A percentile compares a stretch with the other conserved stretches of the same genome.
These are phyloP conservation scores for Celastrina argiolus DNA, from an alignment of 2,888 invertebrate genomes.

Conservation along the genomic window DNA sequence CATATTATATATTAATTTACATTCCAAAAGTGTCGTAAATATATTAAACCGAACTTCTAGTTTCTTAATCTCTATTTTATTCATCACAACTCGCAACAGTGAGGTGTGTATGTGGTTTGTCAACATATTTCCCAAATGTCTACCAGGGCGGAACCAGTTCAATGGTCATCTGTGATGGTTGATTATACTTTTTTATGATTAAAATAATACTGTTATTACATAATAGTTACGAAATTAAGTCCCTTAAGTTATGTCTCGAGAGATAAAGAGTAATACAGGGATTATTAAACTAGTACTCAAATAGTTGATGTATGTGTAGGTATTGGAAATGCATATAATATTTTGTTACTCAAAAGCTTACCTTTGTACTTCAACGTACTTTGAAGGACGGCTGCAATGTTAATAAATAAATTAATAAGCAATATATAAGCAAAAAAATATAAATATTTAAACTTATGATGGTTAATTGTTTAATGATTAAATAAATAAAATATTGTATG, in stretches of 20 bases:
- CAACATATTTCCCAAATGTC: neutral
- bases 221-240: neutral
- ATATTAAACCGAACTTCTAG: neutral
- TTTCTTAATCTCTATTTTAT: constrained; percentile 26
- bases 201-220: neutral
- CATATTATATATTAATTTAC: constrained; percentile 30
- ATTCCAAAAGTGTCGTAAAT: constrained; percentile 35
- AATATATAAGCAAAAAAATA: constrained; percentile 11
- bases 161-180: neutral
- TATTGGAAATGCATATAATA: neutral
- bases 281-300: too few species aligned
- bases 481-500: neutral
- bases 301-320: too few species aligned
- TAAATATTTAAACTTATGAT: too few species aligned
- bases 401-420: neutral
- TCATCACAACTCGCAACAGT: constrained; percentile 29
- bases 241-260: too few species aligned
- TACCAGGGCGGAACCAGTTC: neutral
- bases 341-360: constrained; percentile 13
- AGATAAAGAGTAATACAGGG: too few species aligned
- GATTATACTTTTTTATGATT: neutral
- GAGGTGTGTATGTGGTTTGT: constrained; percentile 17
- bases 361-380: constrained; percentile 24
- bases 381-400: constrained; percentile 21
- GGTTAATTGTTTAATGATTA: too few species aligned